phyloP scores from a whole-genome alignment of 2,888 invertebrate species.

The Pedicia rivosa region DNA sequence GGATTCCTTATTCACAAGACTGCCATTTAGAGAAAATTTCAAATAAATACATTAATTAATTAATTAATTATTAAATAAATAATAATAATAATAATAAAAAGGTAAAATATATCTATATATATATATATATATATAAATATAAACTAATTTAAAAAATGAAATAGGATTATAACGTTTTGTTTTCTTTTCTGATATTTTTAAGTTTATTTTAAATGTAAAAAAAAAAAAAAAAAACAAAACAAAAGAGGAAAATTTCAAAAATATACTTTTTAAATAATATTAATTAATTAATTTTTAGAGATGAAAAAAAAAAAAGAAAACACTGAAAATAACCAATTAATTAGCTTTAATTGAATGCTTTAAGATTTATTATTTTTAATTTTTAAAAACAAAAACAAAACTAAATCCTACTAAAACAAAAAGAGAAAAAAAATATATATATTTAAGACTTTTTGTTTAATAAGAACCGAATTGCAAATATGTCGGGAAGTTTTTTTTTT shows the following conservation, averaged over 20 bases:
- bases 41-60: conserved; percentile 4
- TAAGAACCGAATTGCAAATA: conserved; percentile 3
- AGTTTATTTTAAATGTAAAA: too few relatives aligned
- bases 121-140: background rate
- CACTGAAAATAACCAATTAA: background rate
- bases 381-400: conserved; percentile 1
- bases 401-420: background rate
- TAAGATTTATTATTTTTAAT: conserved; percentile 2
- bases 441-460: conserved; percentile 1
- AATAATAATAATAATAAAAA: conserved; percentile 1
- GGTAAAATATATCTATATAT: conserved; percentile 1
- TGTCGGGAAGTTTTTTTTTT: too few relatives aligned
- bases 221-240: too few relatives aligned
- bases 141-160: background rate
- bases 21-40: conserved; percentile 5
- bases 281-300: conserved; percentile 1
- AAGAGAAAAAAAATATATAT: background rate
- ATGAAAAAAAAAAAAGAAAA: conserved; percentile 1
- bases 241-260: too few relatives aligned
- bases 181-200: too few relatives aligned
- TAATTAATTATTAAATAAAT: conserved; percentile 1
- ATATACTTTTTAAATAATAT: background rate
- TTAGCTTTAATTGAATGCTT: conserved; percentile 6
- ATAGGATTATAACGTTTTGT: too few relatives aligned
- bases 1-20: conserved; percentile 5